These are phyloP conservation scores for Camponotus vicinus DNA, from an alignment of 1,140 invertebrate genomes.

Conservation along the genomic window DNA sequence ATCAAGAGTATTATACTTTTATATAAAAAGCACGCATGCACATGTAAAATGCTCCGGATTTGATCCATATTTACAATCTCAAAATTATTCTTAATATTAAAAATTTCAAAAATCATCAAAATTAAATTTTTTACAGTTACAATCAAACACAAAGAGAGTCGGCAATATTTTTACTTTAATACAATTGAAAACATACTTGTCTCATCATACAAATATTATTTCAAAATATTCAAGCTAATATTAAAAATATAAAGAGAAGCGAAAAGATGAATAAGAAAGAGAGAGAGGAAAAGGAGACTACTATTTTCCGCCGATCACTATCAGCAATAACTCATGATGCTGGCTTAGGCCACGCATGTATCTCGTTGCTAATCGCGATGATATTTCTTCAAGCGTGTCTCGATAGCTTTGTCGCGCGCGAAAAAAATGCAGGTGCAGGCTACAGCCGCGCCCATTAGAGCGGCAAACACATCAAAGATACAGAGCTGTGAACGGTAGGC, in stretches of 20 bases:
- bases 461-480: slow-evolving; percentile 26
- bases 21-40: neutral
- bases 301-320: neutral
- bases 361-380: slow-evolving; percentile 17
- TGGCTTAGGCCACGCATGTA: neutral
- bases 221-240: neutral
- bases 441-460: slow-evolving; percentile 64
- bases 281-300: neutral
- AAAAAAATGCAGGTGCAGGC: slow-evolving; percentile 73
- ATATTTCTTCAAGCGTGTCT: slow-evolving; percentile 51
- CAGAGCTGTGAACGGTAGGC: slow-evolving; percentile 27
- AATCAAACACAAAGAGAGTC: no score
- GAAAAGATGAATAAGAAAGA: no score
- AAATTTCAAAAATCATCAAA: neutral
- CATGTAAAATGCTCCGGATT: neutral
- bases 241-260: neutral
- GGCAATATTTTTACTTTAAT: no score
- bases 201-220: neutral
- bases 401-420: slow-evolving; percentile 26
- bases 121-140: neutral
- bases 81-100: neutral
- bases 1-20: slow-evolving; percentile 24
- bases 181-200: neutral
- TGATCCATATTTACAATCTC: neutral
- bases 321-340: neutral